phyloP scores from a whole-genome alignment of 2,113 vertebrate genomes.

The Cyrtonyx montezumae region DNA sequence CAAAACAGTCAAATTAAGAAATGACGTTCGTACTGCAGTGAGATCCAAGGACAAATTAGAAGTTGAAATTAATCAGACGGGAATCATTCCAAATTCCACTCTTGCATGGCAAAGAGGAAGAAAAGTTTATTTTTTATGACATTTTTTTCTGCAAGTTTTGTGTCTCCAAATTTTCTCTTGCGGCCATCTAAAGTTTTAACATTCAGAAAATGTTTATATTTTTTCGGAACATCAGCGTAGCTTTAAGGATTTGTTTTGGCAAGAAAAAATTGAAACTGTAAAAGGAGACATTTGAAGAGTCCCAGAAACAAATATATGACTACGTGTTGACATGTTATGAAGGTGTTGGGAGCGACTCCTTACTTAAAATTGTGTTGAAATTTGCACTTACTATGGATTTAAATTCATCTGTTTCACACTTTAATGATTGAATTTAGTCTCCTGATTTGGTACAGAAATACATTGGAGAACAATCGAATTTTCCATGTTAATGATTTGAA shows the following conservation, averaged over 20 bases:
- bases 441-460: slow-evolving; percentile 23
- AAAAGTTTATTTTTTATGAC: neutral
- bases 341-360: slow-evolving; percentile 68
- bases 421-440: slow-evolving; percentile 58
- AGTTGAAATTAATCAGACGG: slow-evolving; percentile 45
- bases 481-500: slow-evolving; percentile 20
- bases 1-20: slow-evolving; percentile 54
- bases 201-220: slow-evolving; percentile 8
- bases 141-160: neutral
- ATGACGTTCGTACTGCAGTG: neutral
- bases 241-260: slow-evolving; percentile 66
- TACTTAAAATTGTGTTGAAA: slow-evolving; percentile 67
- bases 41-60: slow-evolving; percentile 44
- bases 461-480: slow-evolving; percentile 53
- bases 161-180: neutral
- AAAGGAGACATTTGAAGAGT: slow-evolving; percentile 67
- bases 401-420: slow-evolving; percentile 67
- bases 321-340: slow-evolving; percentile 73
- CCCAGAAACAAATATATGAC: slow-evolving; percentile 71
- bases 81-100: slow-evolving; percentile 18
- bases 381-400: slow-evolving; percentile 68
- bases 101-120: neutral
- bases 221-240: neutral
- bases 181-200: slow-evolving; percentile 14
- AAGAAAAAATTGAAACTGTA: slow-evolving; percentile 57